These are phyloP conservation scores for Parazoanthus atlanticus DNA, from an alignment of 92 coral and sea anemone species.

Conservation along the genomic window DNA sequence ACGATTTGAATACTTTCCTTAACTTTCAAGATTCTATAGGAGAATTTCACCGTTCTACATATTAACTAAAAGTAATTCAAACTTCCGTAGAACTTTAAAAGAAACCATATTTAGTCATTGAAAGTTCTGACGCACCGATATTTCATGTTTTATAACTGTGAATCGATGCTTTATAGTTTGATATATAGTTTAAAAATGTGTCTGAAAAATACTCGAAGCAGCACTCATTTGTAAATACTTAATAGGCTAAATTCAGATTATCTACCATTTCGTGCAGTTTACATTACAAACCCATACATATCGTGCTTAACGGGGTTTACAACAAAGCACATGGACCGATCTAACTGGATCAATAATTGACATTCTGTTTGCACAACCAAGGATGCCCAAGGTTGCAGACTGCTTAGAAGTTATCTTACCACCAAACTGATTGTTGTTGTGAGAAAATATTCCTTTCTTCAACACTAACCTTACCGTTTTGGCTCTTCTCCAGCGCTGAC, in stretches of 20 bases:
- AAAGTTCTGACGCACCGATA: too few species aligned
- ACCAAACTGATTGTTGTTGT: neutral
- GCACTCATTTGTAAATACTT: neutral
- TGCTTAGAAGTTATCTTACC: neutral
- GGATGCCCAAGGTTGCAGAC: neutral
- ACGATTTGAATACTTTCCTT: neutral
- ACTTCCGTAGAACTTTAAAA: neutral
- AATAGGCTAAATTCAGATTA: neutral
- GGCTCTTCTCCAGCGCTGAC: conserved; percentile 66
- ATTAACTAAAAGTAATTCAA: neutral
- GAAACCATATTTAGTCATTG: neutral
- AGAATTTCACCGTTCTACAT: neutral
- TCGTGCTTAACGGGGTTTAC: neutral
- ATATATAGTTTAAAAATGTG: neutral
- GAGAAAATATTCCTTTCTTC: neutral
- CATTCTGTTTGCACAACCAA: conserved; percentile 12
- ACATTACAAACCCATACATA: neutral
- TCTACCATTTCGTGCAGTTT: neutral
- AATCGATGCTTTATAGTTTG: neutral
- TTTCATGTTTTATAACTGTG: neutral
- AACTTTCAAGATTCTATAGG: neutral
- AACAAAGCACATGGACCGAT: neutral
- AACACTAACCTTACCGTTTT: conserved; percentile 17
- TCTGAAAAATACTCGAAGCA: neutral
- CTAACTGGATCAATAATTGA: neutral